Base-by-base conservation (phyloP, 2,888 invertebrate species). In the Pantelozetes paolii region DNA sequence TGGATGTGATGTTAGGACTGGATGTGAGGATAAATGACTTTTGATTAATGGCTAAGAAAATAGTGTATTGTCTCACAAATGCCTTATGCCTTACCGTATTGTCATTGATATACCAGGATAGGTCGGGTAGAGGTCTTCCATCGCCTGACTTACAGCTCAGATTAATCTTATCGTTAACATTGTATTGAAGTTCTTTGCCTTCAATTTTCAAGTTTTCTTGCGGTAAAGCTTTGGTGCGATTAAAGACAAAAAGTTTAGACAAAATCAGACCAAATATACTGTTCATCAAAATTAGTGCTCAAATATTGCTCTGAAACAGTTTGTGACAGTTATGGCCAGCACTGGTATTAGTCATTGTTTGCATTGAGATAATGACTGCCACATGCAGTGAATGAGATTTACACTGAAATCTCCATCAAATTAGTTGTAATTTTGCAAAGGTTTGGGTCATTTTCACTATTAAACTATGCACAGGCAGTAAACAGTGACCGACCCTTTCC, bases 71-170 rank as follows among this genome's bases (percentile, higher is more conserved):
- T 50, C 20, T n/a, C n/a, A n/a, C n/a, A n/a, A n/a, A n/a, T n/a
- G n/a, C n/a, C n/a, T n/a, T 8, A 26, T 32, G 32, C 48, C 59
- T 67, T 67, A 76, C 75, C 73, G 26, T 48, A 57, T 32, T 36
- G 23, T 74, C 75, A 71, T 76, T 76, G 30, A 76, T 71, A 40
- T 57, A 71, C 76, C 76, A 76, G n/a, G 48, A 26, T 9, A 76
- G 57, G 23, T 73, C 36, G 18, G 73, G 45, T 15, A 69, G 57
- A 23, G 76, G 76, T 54, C 76, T 45, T 5, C 76, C 50, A 57
- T 71, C 26, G 32, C 71, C 74, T 5, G 72, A 75, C 23, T 71
- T 74, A 67, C 76, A 76, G 32, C 71, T 76, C 48, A 76, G 64
- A 70, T 76, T 76, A 50, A 76, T 62, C 23, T 54, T 23, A 28